A percentile compares a stretch with the other conserved stretches of the same genome.
phyloP scores from a whole-genome alignment of 2,888 invertebrate genomes.

The Sturmia bella region DNA sequence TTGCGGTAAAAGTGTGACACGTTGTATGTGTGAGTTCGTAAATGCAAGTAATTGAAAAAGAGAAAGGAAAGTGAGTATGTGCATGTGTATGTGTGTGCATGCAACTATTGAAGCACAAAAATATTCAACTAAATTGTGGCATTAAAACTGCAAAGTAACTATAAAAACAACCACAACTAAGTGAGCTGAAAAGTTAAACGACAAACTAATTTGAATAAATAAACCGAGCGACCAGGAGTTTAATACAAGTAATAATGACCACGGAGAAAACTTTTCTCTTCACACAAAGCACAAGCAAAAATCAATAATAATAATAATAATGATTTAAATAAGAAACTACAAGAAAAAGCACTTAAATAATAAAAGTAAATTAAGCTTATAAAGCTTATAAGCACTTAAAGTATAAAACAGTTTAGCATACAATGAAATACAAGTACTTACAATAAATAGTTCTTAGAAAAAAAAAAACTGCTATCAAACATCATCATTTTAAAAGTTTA shows the following conservation, averaged over 20 bases:
- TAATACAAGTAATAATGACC: slow-evolving; percentile 5
- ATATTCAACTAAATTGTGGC: slow-evolving; percentile 42
- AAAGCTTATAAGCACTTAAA: neutral
- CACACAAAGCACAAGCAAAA: slow-evolving; percentile 18
- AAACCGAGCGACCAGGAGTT: slow-evolving; percentile 27
- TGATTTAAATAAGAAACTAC: neutral
- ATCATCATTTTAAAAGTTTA: slow-evolving; percentile 41
- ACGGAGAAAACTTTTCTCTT: slow-evolving; percentile 4
- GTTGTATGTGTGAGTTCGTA: neutral
- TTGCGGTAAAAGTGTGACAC: neutral
- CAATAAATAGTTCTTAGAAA: slow-evolving; percentile 20
- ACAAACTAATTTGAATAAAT: slow-evolving; percentile 57
- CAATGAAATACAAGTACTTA: neutral
- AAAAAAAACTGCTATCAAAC: slow-evolving; percentile 21
- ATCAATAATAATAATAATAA: slow-evolving; percentile 54
- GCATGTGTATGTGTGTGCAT: slow-evolving; percentile 9
- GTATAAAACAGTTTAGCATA: slow-evolving; percentile 1
- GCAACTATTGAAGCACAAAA: slow-evolving; percentile 23
- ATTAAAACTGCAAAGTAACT: neutral
- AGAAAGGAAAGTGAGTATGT: neutral
- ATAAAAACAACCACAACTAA: slow-evolving; percentile 26
- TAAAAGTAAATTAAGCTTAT: neutral
- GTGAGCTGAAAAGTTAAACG: slow-evolving; percentile 15
- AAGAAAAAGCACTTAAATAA: slow-evolving; percentile 9
- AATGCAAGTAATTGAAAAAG: neutral